A percentile compares a stretch with the other conserved stretches of the same genome.
phyloP scores from a whole-genome alignment of 2,113 vertebrate genomes.

The Ciconia boyciana region DNA sequence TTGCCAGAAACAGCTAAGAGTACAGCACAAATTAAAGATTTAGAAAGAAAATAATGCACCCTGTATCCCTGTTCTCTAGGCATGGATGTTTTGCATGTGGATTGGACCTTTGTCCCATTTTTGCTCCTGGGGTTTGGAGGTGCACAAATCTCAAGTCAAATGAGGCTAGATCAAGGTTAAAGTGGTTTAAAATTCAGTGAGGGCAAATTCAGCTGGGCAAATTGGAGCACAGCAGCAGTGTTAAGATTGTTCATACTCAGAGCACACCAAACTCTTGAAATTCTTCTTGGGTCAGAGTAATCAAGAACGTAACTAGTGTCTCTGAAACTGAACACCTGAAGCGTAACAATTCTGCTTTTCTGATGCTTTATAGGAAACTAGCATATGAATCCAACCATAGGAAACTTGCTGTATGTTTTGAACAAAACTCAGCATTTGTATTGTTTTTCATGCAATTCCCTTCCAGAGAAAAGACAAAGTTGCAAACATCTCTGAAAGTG shows the following conservation, averaged over 20 bases:
- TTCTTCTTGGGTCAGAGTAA: not conserved
- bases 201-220: not conserved
- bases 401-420: not conserved
- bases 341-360: not conserved
- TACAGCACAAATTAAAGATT: not conserved
- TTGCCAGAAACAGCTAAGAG: not conserved
- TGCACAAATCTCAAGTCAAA: not conserved
- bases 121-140: not conserved
- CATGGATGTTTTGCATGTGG: not conserved
- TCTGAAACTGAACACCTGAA: not conserved
- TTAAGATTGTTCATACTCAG: not conserved
- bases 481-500: not conserved
- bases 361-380: not conserved
- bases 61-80: not conserved
- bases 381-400: not conserved
- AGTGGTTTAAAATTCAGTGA: not conserved
- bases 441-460: not conserved
- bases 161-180: not conserved
- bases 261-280: not conserved
- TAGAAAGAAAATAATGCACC: not conserved
- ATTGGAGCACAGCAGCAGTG: not conserved
- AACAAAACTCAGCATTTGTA: not conserved
- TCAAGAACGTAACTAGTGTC: not conserved
- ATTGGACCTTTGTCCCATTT: not conserved
- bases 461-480: not conserved